phyloP scores from a whole-genome alignment of 2,888 invertebrate species.

The Pteria penguin region DNA sequence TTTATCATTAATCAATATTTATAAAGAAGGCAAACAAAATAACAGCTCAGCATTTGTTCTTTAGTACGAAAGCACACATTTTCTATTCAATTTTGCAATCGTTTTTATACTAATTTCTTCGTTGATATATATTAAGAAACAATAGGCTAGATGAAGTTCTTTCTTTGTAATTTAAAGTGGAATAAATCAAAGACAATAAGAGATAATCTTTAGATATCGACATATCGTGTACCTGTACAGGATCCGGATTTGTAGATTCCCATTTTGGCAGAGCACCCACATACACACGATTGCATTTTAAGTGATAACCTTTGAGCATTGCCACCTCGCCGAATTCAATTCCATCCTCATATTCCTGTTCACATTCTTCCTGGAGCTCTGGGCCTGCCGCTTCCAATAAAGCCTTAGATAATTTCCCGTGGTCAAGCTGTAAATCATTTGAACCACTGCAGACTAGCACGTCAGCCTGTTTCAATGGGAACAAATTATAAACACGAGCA shows the following conservation, averaged over 20 bases:
- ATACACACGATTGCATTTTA: conserved; percentile 51
- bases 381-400: conserved; percentile 34
- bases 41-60: too few relatives aligned
- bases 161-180: too few relatives aligned
- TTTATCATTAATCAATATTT: too few relatives aligned
- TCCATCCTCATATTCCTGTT: conserved; percentile 44
- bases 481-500: neutral
- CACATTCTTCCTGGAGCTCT: conserved; percentile 43
- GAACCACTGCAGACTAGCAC: conserved; percentile 28
- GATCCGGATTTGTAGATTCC: conserved; percentile 10
- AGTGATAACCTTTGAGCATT: conserved; percentile 39
- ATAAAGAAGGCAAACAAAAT: too few relatives aligned
- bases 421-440: conserved; percentile 25
- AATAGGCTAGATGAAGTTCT: too few relatives aligned
- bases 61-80: too few relatives aligned
- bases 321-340: conserved; percentile 48
- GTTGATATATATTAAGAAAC: too few relatives aligned
- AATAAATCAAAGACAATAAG: too few relatives aligned
- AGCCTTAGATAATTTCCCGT: conserved; percentile 16
- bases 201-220: too few relatives aligned
- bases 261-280: conserved; percentile 46
- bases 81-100: too few relatives aligned
- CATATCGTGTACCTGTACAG: conserved; percentile 6
- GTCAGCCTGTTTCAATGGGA: conserved; percentile 34
- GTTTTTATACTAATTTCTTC: too few relatives aligned